Percentiles rank a stretch among this genome's conserved stretches.
Conservation (phyloP, 2,888 invertebrate species). For the Luffia ferchaultella region DNA sequence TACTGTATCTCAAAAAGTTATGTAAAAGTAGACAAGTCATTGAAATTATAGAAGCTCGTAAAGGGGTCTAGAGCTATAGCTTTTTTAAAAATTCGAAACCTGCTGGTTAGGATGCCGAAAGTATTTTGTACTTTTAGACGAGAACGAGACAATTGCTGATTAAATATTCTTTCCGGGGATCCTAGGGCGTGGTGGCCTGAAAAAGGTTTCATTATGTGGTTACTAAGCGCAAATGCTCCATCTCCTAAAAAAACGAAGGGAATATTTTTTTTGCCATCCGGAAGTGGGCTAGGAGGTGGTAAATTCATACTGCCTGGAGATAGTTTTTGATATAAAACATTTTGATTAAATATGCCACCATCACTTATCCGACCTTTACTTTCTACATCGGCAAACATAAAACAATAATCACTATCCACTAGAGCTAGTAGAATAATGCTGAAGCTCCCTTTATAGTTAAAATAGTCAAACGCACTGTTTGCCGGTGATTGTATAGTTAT, state of each 20-base stretch:
- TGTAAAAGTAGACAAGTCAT: no score
- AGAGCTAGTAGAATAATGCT: constrained; percentile 3
- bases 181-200: no score
- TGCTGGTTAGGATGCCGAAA: neutral
- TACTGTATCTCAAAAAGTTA: no score
- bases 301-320: constrained; percentile 1
- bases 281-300: constrained; percentile 3
- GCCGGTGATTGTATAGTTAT: constrained; percentile 2
- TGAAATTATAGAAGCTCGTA: no score
- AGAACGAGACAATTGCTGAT: neutral
- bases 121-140: neutral
- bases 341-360: no score
- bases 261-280: constrained; percentile 2
- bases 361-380: constrained; percentile 4
- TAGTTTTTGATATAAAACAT: constrained; percentile 4
- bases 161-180: no score
- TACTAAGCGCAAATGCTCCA: neutral
- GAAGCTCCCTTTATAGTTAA: constrained; percentile 3
- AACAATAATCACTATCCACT: constrained; percentile 2
- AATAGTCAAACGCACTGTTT: constrained; percentile 1
- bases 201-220: no score
- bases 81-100: neutral
- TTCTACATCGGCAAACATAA: constrained; percentile 5
- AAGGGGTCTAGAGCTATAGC: no score
- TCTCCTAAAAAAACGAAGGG: constrained; percentile 5